Evolutionary conservation across 2,888 invertebrate genomes (phyloP), one percentile per base, ranked within the genome.

Genomic region (Tachina lurida): DNA sequence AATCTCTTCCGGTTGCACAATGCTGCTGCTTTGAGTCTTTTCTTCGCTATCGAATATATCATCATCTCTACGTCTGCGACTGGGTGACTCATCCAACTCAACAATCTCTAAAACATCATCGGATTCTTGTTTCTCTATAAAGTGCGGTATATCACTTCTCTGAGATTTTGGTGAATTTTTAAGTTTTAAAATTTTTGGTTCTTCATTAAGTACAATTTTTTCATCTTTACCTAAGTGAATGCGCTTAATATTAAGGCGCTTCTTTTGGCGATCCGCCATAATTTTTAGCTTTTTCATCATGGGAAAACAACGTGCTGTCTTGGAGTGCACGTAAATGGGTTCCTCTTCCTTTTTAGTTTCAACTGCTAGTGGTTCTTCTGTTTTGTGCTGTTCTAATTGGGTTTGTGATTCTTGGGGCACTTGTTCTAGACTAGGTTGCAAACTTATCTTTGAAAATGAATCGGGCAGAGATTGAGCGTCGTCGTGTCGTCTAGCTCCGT

Each of bases 221-320:
- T 94, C 94, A 87, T 92, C 90, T 76, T 92, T 91, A 45, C 90
- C 90, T 31, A 93, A 88, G 13, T 91, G 89, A 15, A 93, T 90
- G 62, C 91, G 92, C 79, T 91, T 92, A 62, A 93, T 92, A 9
- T 91, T 90, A 45, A 92, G 84, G 83, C 95, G 95, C 93, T 88
- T 94, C 93, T 91, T 94, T 91, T 89, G 95, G 93, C 94, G 94
- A 88, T 95, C 95, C 19, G 95, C 95, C 92, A 95, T 93, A 87
- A 94, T 94, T 91, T 94, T 95, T 31, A 95, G 93, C 92, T 95
- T 95, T 90, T 95, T 95, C 88, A 95, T 95, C 79, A 95, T 93
- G 43, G 95, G 95, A 89, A 94, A 94, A 90, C 95, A 94, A 67
- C 90, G 89, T 67, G 89, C 68, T 0, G 87, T 83, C 70, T 90